These are phyloP conservation scores for Anolis apletophallus DNA, from an alignment of 2,797 vertebrate species.

Conservation along the genomic window DNA sequence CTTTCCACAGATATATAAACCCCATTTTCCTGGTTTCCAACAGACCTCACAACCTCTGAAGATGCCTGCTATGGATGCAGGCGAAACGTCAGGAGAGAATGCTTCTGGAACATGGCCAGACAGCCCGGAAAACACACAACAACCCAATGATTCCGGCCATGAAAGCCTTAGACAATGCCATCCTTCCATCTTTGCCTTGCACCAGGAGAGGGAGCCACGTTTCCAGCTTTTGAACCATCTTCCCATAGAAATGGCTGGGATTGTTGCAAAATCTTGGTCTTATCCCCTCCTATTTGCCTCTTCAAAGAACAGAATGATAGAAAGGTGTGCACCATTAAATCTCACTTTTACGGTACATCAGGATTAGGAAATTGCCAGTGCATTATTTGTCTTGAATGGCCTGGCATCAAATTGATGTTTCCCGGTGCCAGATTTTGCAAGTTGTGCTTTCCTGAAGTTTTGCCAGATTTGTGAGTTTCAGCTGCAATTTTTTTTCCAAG, in stretches of 20 bases:
- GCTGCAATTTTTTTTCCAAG: too few species aligned
- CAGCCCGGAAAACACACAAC: too few species aligned
- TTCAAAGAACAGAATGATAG: neutral
- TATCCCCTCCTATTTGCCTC: neutral
- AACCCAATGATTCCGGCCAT: too few species aligned
- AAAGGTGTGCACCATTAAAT: neutral
- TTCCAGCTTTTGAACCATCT: conserved; percentile 42
- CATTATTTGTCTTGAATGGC: neutral
- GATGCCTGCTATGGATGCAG: too few species aligned
- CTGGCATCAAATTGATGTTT: neutral
- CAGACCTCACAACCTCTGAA: too few species aligned
- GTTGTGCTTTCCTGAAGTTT: too few species aligned
- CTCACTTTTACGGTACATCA: neutral
- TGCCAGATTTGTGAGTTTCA: too few species aligned
- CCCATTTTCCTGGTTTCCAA: too few species aligned
- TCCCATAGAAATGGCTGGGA: neutral
- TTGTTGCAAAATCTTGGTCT: neutral
- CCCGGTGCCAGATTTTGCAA: neutral
- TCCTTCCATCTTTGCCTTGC: neutral
- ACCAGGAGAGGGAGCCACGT: conserved; percentile 71
- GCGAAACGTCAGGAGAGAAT: too few species aligned
- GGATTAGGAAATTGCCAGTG: neutral
- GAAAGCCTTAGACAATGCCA: too few species aligned
- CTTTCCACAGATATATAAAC: too few species aligned
- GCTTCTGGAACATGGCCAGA: too few species aligned